Base-by-base conservation (phyloP, 2,113 vertebrate species). In the Pitta sordida region DNA sequence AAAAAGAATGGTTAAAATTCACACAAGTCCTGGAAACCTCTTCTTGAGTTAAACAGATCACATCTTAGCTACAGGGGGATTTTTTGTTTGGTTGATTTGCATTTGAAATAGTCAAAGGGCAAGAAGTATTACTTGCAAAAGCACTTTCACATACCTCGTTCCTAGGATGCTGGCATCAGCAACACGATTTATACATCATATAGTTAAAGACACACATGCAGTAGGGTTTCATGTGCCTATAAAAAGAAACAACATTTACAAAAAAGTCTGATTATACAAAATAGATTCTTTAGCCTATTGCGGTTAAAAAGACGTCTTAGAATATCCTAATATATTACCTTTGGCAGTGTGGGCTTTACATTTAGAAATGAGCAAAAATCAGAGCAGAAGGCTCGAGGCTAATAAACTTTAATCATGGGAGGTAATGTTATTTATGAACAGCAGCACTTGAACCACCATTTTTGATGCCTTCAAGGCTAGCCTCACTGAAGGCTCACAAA, bases 1-100 rank as follows among this genome's bases (percentile, higher is more conserved):
- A 91, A 73, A 89, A 83, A 88, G 39, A 48, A 46, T 94, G 86
- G 95, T 97, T 98, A 96, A 97, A 97, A 97, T 97, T 98, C 96
- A 97, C 96, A 93, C 96, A 88, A 87, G 86, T 70, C 62, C 88
- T 97, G 85, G 88, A 97, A 96, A 81, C 60, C 78, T 86, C 94
- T 84, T 41, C 23, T 67, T 64, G 87, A 95, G 87, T 93, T 88
- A 93, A 93, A 90, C 73, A 82, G 59, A 83, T 94, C 93, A 78
- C 80, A 70, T 88, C 46, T 71, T 87, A 83, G 91, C 91, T 93
- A 69, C 4, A 59, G 51, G 79, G 84, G 46, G 88, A 43, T 64
- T 88, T 93, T 71, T 83, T 90, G 48, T 55, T 95, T 91, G n/a
- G 8, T 96, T 81, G 79, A 74, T 93, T 91, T 90, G 74, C 32